Evolutionary conservation across 2,888 invertebrate genomes (phyloP).

Genomic region (Isotomurus palustris): DNA sequence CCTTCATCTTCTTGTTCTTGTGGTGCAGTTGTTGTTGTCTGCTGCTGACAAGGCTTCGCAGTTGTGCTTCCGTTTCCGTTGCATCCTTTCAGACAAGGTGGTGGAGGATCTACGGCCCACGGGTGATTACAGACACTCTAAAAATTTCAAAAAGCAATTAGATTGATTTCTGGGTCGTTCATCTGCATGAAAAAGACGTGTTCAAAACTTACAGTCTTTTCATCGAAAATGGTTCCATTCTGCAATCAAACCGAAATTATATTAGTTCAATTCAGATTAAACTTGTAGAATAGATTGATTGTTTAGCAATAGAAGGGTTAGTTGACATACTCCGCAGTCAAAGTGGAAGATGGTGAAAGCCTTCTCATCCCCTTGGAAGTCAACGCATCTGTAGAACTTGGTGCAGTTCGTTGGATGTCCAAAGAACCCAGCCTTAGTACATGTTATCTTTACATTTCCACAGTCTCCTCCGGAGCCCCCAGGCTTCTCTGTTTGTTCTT

Average conservation of each 20-base stretch:
- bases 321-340: conserved; percentile 32
- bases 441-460: conserved; percentile 19
- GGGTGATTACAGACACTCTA: conserved; percentile 30
- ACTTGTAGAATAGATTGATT: background rate
- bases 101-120: conserved; percentile 16
- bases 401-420: conserved; percentile 36
- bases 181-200: background rate
- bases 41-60: background rate
- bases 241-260: conserved; percentile 20
- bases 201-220: conserved; percentile 13
- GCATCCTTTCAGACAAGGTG: conserved; percentile 14
- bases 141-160: background rate
- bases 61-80: conserved; percentile 6
- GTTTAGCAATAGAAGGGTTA: background rate
- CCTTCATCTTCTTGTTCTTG: conserved; percentile 1
- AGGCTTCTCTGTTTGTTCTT: background rate
- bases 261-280: conserved; percentile 1
- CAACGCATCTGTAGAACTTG: conserved; percentile 42
- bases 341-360: conserved; percentile 40
- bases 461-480: conserved; percentile 5
- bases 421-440: conserved; percentile 35
- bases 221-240: conserved; percentile 42
- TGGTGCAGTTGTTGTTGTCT: background rate
- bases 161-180: background rate
- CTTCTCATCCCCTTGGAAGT: conserved; percentile 25